These are phyloP conservation scores for Myiotriccus ornatus DNA, from an alignment of 2,797 vertebrate species.

Conservation along the genomic window DNA sequence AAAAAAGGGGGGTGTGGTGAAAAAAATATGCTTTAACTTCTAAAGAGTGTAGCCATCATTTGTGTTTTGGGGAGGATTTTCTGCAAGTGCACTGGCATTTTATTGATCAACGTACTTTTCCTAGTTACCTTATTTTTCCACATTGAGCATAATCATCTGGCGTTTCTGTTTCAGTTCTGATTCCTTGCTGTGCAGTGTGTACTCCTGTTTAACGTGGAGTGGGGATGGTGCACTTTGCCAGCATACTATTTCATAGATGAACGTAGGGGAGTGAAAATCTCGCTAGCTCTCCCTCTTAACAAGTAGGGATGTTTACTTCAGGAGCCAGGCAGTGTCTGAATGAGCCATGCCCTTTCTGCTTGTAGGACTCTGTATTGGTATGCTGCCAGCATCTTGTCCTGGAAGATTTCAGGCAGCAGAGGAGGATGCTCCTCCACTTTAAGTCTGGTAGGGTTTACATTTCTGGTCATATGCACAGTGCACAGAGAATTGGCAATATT, in stretches of 20 bases:
- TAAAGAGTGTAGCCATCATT: background rate
- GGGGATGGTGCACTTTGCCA: background rate
- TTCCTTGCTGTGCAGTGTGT: background rate
- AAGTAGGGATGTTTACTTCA: background rate
- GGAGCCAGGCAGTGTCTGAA: background rate
- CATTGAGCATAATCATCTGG: background rate
- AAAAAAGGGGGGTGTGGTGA: fast-evolving
- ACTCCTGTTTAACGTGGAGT: background rate
- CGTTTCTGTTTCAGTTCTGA: background rate
- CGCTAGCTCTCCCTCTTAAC: background rate
- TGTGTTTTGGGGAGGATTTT: background rate
- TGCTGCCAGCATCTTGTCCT: background rate
- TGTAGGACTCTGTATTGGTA: background rate
- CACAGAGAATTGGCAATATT: background rate
- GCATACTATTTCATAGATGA: background rate
- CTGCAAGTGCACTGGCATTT: background rate
- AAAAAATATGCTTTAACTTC: background rate
- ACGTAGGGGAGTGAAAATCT: background rate
- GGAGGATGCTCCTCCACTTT: background rate
- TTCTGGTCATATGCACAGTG: background rate
- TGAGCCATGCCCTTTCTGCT: background rate
- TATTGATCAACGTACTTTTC: background rate
- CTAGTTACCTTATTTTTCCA: background rate
- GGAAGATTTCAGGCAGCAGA: background rate
- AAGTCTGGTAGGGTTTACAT: background rate